phyloP scores from a whole-genome alignment of 2,113 vertebrate genomes.

The Callipepla californica region DNA sequence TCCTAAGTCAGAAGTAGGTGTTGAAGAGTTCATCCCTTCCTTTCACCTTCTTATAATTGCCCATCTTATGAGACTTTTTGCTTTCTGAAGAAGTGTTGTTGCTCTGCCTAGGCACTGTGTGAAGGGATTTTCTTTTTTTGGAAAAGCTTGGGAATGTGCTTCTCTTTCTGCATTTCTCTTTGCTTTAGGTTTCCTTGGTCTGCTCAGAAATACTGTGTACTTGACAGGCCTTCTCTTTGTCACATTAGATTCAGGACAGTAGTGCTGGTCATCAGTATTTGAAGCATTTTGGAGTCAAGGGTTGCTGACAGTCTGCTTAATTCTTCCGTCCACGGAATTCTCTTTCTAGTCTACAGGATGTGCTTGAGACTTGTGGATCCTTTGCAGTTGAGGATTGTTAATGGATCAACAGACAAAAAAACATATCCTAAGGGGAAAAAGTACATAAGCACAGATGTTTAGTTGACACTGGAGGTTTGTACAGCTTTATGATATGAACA shows the following conservation, averaged over 20 bases:
- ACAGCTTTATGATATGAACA: not conserved
- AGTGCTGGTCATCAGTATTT: not conserved
- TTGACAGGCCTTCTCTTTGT: not conserved
- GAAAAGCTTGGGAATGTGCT: not conserved
- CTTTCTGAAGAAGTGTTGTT: not conserved
- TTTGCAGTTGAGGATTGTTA: not conserved
- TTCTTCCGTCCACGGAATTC: not conserved
- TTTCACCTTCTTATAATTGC: not conserved
- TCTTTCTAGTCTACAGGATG: not conserved
- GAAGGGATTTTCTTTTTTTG: not conserved
- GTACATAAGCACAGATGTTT: not conserved
- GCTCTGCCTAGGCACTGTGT: not conserved
- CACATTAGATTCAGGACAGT: not conserved
- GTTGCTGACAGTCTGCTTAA: not conserved
- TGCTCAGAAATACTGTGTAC: too few species aligned
- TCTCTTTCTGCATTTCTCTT: not conserved
- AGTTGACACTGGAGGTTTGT: not conserved
- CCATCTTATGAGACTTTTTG: not conserved
- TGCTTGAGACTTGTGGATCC: not conserved
- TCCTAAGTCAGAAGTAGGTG: constrained; percentile 11
- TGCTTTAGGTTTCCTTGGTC: not conserved
- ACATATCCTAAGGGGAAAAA: not conserved
- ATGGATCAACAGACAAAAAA: not conserved
- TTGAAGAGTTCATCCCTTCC: constrained; percentile 20
- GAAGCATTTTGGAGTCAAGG: not conserved